These are phyloP conservation scores for Hypotaenidia philippensis DNA, from an alignment of 2,797 vertebrate genomes.

Conservation along the genomic window DNA sequence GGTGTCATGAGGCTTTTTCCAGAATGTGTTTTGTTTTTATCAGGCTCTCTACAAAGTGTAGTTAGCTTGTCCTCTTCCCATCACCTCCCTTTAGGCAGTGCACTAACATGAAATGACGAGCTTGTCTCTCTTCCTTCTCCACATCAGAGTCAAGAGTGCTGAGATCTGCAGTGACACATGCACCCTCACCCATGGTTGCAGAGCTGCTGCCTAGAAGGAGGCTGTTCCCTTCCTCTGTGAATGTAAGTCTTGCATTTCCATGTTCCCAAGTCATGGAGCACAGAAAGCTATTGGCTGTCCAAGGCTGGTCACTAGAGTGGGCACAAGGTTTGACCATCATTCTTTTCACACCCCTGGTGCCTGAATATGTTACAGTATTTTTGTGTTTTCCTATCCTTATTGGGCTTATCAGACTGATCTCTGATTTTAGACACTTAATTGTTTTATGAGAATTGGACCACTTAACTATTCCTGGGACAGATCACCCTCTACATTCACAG, in stretches of 20 bases:
- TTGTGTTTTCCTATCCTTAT: background rate
- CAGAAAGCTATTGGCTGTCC: background rate
- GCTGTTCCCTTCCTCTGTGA: background rate
- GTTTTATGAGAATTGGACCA: background rate
- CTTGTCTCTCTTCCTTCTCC: constrained; percentile 51
- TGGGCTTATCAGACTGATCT: background rate
- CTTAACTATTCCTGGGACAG: background rate
- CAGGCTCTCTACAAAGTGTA: background rate
- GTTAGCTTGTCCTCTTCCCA: background rate
- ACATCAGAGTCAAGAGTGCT: background rate
- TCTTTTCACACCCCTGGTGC: background rate
- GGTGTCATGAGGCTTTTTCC: background rate
- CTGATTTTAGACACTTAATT: constrained; percentile 27
- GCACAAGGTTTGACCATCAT: background rate
- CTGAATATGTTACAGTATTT: background rate
- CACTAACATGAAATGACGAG: constrained; percentile 3
- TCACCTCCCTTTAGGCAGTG: background rate
- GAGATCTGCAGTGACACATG: constrained; percentile 41
- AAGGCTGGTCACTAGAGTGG: background rate
- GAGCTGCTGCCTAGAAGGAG: background rate
- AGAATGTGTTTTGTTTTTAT: constrained; percentile 4
- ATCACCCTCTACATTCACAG: background rate
- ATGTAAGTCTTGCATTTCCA: background rate
- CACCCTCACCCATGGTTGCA: background rate
- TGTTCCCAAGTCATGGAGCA: background rate